phyloP scores from a whole-genome alignment of 2,888 invertebrate species.

The Pristionchus arcanus region DNA sequence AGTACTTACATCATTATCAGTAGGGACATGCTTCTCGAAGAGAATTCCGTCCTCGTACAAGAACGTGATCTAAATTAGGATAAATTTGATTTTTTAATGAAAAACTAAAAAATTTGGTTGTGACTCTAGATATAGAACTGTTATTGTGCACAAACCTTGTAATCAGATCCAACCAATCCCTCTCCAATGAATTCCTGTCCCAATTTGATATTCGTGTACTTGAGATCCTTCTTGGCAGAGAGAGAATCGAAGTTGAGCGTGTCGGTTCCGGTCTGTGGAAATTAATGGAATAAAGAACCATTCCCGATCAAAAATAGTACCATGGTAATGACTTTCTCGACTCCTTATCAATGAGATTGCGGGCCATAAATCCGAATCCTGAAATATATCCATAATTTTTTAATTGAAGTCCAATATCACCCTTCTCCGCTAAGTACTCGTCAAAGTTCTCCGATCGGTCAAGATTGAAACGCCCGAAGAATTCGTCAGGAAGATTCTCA shows the following conservation, averaged over 20 bases:
- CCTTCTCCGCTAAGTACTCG: constrained; percentile 76
- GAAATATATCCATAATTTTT: not conserved
- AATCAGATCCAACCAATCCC: constrained; percentile 25
- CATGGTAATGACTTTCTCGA: not conserved
- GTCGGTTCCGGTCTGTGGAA: not conserved
- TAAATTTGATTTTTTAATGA: too few relatives aligned
- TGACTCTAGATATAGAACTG: not conserved
- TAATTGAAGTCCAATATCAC: not conserved
- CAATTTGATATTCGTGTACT: constrained; percentile 51
- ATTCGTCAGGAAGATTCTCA: constrained; percentile 71
- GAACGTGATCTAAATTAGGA: not conserved
- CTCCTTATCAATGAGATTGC: not conserved
- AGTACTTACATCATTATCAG: not conserved
- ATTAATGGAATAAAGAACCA: not conserved
- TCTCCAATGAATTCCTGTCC: constrained; percentile 52
- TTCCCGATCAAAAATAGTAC: too few relatives aligned
- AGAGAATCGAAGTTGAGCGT: constrained; percentile 55
- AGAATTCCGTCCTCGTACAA: not conserved
- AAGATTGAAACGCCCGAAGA: constrained; percentile 74
- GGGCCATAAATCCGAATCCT: constrained; percentile 14
- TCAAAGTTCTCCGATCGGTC: constrained; percentile 78
- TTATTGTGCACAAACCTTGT: not conserved
- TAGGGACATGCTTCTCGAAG: constrained; percentile 3
- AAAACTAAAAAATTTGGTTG: too few relatives aligned
- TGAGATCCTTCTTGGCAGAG: constrained; percentile 47